Conservation (phyloP, 2,797 vertebrate genomes). For the Galago senegalensis region DNA sequence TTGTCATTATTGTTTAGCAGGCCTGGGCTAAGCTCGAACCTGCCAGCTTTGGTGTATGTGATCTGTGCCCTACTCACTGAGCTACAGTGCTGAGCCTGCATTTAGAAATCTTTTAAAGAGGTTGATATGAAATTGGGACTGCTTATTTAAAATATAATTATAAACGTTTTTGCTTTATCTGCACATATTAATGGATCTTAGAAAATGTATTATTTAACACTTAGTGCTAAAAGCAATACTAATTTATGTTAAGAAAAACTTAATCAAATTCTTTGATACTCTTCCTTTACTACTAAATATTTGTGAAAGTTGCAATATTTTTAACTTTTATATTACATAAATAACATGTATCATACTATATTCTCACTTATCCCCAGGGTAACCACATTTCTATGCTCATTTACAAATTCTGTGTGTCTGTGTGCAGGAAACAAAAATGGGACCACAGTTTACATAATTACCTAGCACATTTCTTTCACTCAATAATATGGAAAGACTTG, state of each 20-base stretch:
- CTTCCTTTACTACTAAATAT: neutral
- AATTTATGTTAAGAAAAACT: conserved; percentile 39
- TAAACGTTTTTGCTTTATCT: neutral
- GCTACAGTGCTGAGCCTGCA: too few species aligned
- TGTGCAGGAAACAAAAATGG: conserved; percentile 52
- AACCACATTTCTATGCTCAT: conserved; percentile 17
- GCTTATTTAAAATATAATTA: conserved; percentile 48
- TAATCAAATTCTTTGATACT: neutral
- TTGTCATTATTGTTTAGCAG: too few species aligned
- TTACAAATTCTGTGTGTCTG: neutral
- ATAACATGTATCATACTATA: neutral
- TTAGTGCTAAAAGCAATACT: conserved; percentile 46
- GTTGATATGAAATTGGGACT: neutral
- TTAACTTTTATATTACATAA: conserved; percentile 49
- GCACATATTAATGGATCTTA: neutral
- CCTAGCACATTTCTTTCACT: neutral
- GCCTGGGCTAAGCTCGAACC: too few species aligned
- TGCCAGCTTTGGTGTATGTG: too few species aligned
- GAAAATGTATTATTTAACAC: neutral
- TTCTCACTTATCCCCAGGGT: neutral
- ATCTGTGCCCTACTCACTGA: too few species aligned
- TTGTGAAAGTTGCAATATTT: neutral
- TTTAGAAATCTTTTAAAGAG: conserved; percentile 43
- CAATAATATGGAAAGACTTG: neutral
- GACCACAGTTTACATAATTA: neutral